These are phyloP conservation scores for Heliconius cydno DNA, from an alignment of 2,888 invertebrate species.

Conservation along the genomic window DNA sequence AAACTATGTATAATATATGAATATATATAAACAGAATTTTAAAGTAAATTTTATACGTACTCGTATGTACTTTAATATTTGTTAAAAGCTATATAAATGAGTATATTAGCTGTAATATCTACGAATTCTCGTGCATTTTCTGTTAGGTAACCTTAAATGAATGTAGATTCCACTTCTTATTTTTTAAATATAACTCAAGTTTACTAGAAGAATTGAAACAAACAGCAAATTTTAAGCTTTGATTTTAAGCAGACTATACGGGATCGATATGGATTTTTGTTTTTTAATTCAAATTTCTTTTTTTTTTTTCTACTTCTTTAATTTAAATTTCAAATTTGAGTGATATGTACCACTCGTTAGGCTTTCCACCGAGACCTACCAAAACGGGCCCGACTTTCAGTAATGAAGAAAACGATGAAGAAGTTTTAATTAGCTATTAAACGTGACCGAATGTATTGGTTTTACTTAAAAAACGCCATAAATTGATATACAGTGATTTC, in stretches of 20 bases:
- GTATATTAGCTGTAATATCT: neutral
- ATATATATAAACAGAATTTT: conserved; percentile 11
- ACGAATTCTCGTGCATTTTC: neutral
- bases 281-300: too few species aligned
- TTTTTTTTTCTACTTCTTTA: too few species aligned
- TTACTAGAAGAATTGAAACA: neutral
- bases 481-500: neutral
- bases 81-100: neutral
- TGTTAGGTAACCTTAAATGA: neutral
- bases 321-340: neutral
- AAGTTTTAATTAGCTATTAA: neutral
- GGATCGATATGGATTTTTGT: neutral
- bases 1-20: neutral
- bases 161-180: neutral
- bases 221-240: neutral
- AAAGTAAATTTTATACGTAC: neutral
- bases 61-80: neutral
- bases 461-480: neutral
- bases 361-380: too few species aligned
- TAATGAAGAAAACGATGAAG: too few species aligned
- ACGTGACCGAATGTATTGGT: neutral
- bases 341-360: neutral
- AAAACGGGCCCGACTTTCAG: too few species aligned
- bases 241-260: neutral
- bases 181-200: neutral